Percentiles rank a stretch among this genome's conserved stretches.
These are phyloP conservation scores for Homarus gammarus DNA, from an alignment of 2,888 invertebrate genomes.

Conservation along the genomic window DNA sequence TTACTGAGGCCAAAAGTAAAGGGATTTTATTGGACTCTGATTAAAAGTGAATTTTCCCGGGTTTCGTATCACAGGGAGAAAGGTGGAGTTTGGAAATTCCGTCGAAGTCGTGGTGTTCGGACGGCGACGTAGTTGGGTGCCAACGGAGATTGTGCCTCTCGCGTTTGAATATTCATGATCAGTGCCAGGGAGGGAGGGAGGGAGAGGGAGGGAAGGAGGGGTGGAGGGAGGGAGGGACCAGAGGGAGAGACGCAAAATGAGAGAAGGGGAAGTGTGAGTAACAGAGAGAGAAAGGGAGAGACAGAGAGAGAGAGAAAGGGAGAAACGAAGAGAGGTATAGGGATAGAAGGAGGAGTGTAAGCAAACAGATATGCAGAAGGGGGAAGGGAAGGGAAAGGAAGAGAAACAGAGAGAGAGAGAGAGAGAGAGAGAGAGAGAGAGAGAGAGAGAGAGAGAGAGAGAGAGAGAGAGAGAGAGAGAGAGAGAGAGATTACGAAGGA, in stretches of 20 bases:
- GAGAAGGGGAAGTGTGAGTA: not conserved
- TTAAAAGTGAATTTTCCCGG: constrained; percentile 32
- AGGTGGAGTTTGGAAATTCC: constrained; percentile 45
- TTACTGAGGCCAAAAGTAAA: not conserved
- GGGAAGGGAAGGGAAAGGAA: constrained; percentile 33
- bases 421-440: not conserved
- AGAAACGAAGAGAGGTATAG: constrained; percentile 2
- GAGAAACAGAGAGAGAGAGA: constrained; percentile 7
- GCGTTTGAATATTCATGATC: constrained; percentile 74
- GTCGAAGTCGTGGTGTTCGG: constrained; percentile 58
- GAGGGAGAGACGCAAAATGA: not conserved
- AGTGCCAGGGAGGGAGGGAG: constrained; percentile 59
- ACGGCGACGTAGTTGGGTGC: constrained; percentile 72
- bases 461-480: not conserved
- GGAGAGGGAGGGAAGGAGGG: constrained; percentile 25
- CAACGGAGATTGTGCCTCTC: constrained; percentile 72
- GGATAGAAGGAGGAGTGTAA: not conserved
- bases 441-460: not conserved
- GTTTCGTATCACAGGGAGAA: constrained; percentile 40
- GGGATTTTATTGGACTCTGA: constrained; percentile 24
- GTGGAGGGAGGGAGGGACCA: not conserved
- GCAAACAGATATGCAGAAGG: no score
- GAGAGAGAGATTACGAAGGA: not conserved
- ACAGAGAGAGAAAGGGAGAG: constrained; percentile 36
- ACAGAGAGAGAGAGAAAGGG: constrained; percentile 37